Conservation (phyloP, 2,113 vertebrate genomes). For the Callopanchax toddi region DNA sequence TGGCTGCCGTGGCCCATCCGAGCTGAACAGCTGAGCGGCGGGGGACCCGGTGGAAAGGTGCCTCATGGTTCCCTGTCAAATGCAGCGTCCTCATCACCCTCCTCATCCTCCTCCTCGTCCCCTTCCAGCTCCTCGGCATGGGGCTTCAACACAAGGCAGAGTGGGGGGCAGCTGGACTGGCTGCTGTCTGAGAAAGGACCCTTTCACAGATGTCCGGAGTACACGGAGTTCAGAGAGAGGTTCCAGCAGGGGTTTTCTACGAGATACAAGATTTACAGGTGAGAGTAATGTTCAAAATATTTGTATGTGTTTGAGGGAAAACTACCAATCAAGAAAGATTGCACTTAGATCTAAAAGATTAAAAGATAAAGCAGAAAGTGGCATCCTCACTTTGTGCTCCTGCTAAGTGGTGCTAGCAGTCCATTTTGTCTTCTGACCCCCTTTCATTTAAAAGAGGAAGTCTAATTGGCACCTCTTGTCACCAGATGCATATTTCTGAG, state of each 20-base stretch:
- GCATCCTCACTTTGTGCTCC: neutral
- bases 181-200: slow-evolving; percentile 95
- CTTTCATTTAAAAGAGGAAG: neutral
- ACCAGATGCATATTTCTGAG: neutral
- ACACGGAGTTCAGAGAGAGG: slow-evolving; percentile 93
- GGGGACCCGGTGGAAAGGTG: slow-evolving; percentile 52
- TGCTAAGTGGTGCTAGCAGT: neutral
- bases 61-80: slow-evolving; percentile 56
- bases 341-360: neutral
- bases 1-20: slow-evolving; percentile 83
- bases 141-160: slow-evolving; percentile 73
- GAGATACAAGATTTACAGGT: slow-evolving; percentile 99
- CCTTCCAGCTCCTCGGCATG: slow-evolving; percentile 54
- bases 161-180: slow-evolving; percentile 89
- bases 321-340: neutral
- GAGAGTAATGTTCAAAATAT: slow-evolving; percentile 44
- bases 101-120: slow-evolving; percentile 51
- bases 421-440: neutral
- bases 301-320: neutral
- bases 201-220: slow-evolving; percentile 94
- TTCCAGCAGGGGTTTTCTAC: slow-evolving; percentile 97
- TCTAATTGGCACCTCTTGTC: neutral
- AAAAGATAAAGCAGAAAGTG: neutral
- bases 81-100: slow-evolving; percentile 46
- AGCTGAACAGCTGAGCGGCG: slow-evolving; percentile 79